Evolutionary conservation across 2,113 vertebrate species (phyloP).

Genomic region (Pyxicephalus adspersus): DNA sequence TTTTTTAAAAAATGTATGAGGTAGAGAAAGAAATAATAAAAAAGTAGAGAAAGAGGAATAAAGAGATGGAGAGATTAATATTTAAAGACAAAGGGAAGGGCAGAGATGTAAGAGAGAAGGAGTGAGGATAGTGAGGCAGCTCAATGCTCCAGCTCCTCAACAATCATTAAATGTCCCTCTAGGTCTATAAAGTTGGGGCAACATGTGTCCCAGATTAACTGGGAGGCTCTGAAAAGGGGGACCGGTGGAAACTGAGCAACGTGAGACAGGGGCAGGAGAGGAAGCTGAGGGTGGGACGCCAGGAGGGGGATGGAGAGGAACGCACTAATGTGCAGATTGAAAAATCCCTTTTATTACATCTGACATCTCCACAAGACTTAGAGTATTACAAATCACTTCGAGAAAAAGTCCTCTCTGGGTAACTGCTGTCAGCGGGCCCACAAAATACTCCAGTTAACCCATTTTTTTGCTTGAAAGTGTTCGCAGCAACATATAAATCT

Average conservation of each 20-base stretch:
- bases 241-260: neutral
- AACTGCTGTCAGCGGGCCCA: neutral
- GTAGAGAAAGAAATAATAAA: too few species aligned
- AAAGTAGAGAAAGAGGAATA: too few species aligned
- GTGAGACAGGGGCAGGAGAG: conserved; percentile 43
- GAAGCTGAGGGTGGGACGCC: conserved; percentile 26
- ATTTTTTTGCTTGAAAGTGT: too few species aligned
- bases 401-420: neutral
- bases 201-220: conserved; percentile 56
- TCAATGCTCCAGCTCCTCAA: conserved; percentile 5
- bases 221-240: conserved; percentile 50
- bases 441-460: neutral
- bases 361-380: conserved; percentile 41
- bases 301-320: conserved; percentile 5
- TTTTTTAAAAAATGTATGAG: too few species aligned
- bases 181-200: conserved; percentile 54
- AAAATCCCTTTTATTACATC: conserved; percentile 48
- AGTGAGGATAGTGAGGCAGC: neutral
- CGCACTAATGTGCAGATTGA: conserved; percentile 38
- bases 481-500: too few species aligned
- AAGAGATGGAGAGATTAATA: too few species aligned
- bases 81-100: too few species aligned
- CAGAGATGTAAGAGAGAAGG: neutral
- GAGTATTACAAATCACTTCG: conserved; percentile 29
- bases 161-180: conserved; percentile 46